Evolutionary conservation across 2,888 invertebrate species (phyloP), one percentile per base, ranked within the genome.

Genomic region (Agrochola macilenta): DNA sequence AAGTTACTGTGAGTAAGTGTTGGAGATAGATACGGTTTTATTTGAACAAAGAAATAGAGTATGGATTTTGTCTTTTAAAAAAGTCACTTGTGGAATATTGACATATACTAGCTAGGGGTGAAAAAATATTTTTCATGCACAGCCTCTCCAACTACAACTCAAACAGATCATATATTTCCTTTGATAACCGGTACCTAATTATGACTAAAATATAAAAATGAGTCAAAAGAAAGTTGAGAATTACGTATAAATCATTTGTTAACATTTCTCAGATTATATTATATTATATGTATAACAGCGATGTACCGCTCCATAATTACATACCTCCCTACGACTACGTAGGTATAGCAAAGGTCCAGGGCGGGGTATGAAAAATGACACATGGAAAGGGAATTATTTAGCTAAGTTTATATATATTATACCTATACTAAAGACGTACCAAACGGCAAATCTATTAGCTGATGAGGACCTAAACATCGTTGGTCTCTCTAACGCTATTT

Each of bases 401-500:
- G n/a, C n/a, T n/a, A n/a, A n/a, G n/a, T n/a, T n/a, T n/a, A n/a
- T n/a, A n/a, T n/a, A n/a, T n/a, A n/a, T n/a, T n/a, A n/a, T n/a
- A 26, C 9, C n/a, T 35, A 30, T 58, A 54, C 60, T n/a, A 43
- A 39, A 49, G 5, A 73, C 7, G 20, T 26, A 74, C 12, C 43
- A 35, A 52, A 74, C 9, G 20, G 60, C 49, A 2, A 49, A 74
- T 65, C 35, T 58, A 69, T 75, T 70, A 72, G 30, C 46, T 23
- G 26, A 58, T 30, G 49, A 66, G n/a, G n/a, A 72, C 69, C 74
- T 69, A 20, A 74, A 78, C 61, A 78, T 72, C 58, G 14, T 58
- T 82, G 39, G 26, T 65, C 30, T 71, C 20, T 85, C 69, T 26
- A 52, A 57, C 49, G 35, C 63, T 78, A 85, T 78, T 84, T 85